phyloP scores from a whole-genome alignment of 2,888 invertebrate genomes.

The Drosophila mimica region DNA sequence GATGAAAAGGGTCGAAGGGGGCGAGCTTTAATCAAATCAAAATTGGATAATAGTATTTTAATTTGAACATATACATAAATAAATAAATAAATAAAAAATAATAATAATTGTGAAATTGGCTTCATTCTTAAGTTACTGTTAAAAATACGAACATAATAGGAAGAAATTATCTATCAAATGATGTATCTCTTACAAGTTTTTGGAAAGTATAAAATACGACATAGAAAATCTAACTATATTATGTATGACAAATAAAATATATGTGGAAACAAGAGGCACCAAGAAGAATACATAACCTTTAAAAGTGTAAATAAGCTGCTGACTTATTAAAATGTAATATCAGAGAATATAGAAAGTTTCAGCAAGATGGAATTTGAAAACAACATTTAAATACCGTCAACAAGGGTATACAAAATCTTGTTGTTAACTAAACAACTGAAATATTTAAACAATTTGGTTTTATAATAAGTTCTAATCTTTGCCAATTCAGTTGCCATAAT shows the following conservation, averaged over 20 bases:
- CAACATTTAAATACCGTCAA: neutral
- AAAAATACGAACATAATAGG: neutral
- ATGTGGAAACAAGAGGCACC: neutral
- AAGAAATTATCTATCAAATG: neutral
- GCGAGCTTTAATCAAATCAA: constrained; percentile 32
- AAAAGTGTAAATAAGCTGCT: neutral
- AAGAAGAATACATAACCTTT: neutral
- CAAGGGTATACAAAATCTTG: neutral
- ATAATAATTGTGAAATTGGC: neutral
- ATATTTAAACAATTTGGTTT: neutral
- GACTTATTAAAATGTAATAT: neutral
- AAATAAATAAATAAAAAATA: neutral
- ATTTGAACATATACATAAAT: neutral
- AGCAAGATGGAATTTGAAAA: neutral
- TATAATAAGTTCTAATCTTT: neutral
- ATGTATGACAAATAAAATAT: neutral
- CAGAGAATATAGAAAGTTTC: neutral
- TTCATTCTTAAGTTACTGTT: neutral
- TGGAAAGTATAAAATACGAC: neutral
- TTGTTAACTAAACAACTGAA: neutral
- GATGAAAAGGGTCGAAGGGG: constrained; percentile 57
- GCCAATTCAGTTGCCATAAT: constrained; percentile 12
- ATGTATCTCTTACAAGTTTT: neutral
- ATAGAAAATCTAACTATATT: neutral
- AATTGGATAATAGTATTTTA: neutral